Evolutionary conservation across 2,888 invertebrate genomes (phyloP), one percentile per base, ranked within the genome.

Genomic region (Nebria brevicollis): DNA sequence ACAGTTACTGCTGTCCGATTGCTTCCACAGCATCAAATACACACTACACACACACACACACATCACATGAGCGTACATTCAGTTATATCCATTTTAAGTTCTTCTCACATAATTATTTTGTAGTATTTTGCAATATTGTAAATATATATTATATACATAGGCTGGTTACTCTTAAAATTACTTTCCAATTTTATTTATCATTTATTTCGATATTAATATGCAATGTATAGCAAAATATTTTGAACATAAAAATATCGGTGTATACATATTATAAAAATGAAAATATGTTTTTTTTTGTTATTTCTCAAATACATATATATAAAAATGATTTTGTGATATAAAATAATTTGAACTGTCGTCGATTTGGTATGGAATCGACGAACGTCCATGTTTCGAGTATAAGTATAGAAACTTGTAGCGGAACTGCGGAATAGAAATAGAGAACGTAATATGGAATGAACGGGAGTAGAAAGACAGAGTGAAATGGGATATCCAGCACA

Each of bases 1-100:
- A 91, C 91, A 90, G 92, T 92, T 92, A 92, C 92, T 91, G 91
- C 87, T 87, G 88, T 90, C 90, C 92, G 92, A 92, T 92, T 92
- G 92, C 92, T 91, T 75, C 81, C 54, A 82, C 83, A 82, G 65
- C 79, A 72, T 77, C 68, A 80, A 70, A 75, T 79, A 54, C 79
- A 81, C 66, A 79, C 83, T 83, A 83, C 70, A 25, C 20, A 7
- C 1, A 7, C 70, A 20, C 20, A 20, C 20, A 20, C 1, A 20
- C 11, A 3, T 7, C 13, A 54, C 54, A 54, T 54, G 54, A 13
- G 54, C 54, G 54, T 54, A 54, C 54, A 8, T 54, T 54, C 7
- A 6, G 11, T 54, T 54, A 54, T 8, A 54, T 8, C 54, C 4
- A 54, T 54, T 54, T 8, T 11, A 6, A 54, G 7, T 54, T 54